A percentile compares a stretch with the other conserved stretches of the same genome.
These are phyloP conservation scores for Drosophila parvula DNA, from an alignment of 1,140 invertebrate genomes.

Conservation along the genomic window DNA sequence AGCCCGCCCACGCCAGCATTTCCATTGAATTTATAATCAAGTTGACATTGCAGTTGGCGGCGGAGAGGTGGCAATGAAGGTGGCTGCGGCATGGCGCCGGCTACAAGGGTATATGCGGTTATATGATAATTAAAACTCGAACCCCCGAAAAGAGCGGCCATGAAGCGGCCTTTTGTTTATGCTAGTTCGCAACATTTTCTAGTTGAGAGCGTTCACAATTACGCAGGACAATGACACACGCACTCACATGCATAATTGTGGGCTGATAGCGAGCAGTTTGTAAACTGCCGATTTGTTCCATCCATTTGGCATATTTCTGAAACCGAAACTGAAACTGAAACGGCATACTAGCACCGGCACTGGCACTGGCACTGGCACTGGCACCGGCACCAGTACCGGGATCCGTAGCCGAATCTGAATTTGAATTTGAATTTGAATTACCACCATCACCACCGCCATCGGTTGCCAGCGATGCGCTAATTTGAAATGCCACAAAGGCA, in stretches of 20 bases:
- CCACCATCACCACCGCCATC: conserved; percentile 2
- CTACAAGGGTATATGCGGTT: conserved; percentile 19
- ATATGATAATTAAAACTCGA: conserved; percentile 73
- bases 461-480: conserved; percentile 51
- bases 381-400: neutral
- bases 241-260: conserved; percentile 44
- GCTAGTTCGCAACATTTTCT: conserved; percentile 37
- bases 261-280: conserved; percentile 42
- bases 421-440: conserved; percentile 45
- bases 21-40: conserved; percentile 74
- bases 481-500: conserved; percentile 61
- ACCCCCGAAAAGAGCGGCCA: conserved; percentile 41
- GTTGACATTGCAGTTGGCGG: conserved; percentile 58
- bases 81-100: neutral
- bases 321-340: neutral
- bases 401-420: conserved; percentile 7
- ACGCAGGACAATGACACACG: conserved; percentile 35
- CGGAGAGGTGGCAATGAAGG: neutral
- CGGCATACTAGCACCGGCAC: neutral
- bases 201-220: conserved; percentile 30
- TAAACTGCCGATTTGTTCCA: conserved; percentile 41
- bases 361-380: neutral
- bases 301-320: conserved; percentile 43
- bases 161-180: conserved; percentile 35
- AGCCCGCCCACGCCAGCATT: conserved; percentile 34